These are phyloP conservation scores for Catharus minimus DNA, from an alignment of 2,113 vertebrate species.

Conservation along the genomic window DNA sequence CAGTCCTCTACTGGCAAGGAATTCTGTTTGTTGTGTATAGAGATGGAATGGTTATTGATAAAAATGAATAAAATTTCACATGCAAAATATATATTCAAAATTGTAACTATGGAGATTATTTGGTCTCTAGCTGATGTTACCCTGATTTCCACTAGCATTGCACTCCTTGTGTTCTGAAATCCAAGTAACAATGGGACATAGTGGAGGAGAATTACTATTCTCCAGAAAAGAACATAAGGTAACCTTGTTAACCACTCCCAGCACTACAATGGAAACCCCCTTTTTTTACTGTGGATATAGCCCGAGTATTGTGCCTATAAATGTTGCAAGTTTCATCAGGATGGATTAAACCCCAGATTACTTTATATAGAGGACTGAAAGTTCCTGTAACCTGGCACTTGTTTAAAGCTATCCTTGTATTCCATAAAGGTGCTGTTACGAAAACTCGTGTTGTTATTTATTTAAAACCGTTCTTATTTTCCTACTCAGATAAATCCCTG, in stretches of 20 bases:
- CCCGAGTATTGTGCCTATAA: neutral
- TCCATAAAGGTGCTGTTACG: constrained; percentile 29
- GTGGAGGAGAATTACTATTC: neutral
- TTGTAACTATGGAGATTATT: neutral
- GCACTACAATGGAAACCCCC: neutral
- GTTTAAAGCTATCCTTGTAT: constrained; percentile 2
- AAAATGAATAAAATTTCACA: neutral
- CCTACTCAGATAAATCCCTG: neutral
- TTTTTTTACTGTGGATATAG: neutral
- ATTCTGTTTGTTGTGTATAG: neutral
- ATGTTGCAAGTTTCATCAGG: neutral
- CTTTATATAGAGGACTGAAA: constrained; percentile 36
- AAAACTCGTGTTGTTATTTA: neutral
- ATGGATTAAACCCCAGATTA: constrained; percentile 1
- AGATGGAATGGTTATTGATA: neutral
- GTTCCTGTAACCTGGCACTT: constrained; percentile 25
- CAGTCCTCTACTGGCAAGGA: neutral
- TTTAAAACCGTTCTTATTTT: neutral
- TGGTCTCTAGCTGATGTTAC: neutral
- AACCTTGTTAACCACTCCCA: constrained; percentile 32
- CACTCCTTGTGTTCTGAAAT: constrained; percentile 1
- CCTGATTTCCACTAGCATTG: neutral
- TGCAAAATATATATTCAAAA: neutral
- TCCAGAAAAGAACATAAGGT: neutral
- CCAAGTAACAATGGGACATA: neutral